These are phyloP conservation scores for Columba guinea DNA, from an alignment of 2,797 vertebrate species.

Conservation along the genomic window DNA sequence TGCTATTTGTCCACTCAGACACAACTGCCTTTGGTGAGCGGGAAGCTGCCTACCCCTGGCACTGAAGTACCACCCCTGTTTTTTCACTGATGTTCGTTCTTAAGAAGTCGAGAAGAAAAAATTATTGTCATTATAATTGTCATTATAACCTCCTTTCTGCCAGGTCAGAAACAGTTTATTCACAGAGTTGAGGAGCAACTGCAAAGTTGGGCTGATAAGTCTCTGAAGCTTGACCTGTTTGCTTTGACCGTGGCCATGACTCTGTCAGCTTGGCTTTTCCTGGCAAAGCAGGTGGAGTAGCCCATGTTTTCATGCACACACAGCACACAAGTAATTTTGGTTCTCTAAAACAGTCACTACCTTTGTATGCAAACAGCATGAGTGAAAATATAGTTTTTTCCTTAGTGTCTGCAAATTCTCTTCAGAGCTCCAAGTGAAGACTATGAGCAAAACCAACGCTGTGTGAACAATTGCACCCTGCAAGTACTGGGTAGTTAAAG, in stretches of 20 bases:
- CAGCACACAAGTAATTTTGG: background rate
- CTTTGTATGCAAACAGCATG: background rate
- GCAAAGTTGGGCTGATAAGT: background rate
- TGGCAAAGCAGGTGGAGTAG: background rate
- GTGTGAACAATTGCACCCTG: background rate
- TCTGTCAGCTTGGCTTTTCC: background rate
- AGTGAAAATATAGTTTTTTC: background rate
- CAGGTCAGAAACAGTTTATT: background rate
- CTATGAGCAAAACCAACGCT: background rate
- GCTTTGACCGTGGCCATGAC: rapidly evolving
- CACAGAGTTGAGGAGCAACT: background rate
- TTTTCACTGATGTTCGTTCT: background rate
- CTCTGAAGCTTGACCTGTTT: background rate
- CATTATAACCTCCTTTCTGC: background rate
- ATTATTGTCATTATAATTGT: rapidly evolving
- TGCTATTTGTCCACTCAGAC: background rate
- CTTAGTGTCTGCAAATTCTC: background rate
- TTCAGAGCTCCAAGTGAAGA: background rate
- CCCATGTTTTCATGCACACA: rapidly evolving
- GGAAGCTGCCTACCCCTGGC: background rate
- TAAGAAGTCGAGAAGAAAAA: background rate
- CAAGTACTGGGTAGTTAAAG: background rate
- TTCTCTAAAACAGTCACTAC: background rate
- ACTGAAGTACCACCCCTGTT: background rate
- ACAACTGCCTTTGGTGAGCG: background rate